phyloP scores from a whole-genome alignment of 2,797 vertebrate species.

The Alcedo quadribrachys region DNA sequence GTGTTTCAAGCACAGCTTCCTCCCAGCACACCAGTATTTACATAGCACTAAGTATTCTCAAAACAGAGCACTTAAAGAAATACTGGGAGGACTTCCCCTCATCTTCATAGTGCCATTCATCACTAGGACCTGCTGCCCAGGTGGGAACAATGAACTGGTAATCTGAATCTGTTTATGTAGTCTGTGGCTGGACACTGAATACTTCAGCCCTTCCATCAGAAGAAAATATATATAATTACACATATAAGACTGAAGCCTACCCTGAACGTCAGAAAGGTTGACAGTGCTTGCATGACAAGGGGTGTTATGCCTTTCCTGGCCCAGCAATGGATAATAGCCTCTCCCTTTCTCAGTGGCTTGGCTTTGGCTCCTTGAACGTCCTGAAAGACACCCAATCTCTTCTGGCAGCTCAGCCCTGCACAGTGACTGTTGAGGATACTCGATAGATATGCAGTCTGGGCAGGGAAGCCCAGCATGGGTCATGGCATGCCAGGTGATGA shows the following conservation, averaged over 20 bases:
- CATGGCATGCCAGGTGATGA: background rate
- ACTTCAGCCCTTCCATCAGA: background rate
- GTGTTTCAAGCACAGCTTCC: constrained; percentile 7
- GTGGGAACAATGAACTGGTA: background rate
- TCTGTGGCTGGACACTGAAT: background rate
- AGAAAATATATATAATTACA: background rate
- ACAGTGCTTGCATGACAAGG: background rate
- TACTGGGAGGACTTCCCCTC: background rate
- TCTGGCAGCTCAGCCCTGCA: background rate
- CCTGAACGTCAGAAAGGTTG: background rate
- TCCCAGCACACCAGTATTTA: background rate
- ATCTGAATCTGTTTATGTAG: background rate
- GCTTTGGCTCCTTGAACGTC: background rate
- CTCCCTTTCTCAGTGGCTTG: background rate
- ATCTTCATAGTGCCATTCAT: background rate
- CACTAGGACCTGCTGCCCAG: background rate
- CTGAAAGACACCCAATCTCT: background rate
- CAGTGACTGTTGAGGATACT: background rate
- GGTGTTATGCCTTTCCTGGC: accelerated
- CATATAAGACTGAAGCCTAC: background rate
- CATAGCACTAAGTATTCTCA: background rate
- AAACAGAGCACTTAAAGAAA: background rate
- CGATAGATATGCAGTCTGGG: background rate
- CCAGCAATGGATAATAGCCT: background rate
- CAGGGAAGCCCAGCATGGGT: background rate